Percentiles rank a stretch among this genome's conserved stretches.
Conservation (phyloP, 2,113 vertebrate genomes). For the Eidolon helvum region DNA sequence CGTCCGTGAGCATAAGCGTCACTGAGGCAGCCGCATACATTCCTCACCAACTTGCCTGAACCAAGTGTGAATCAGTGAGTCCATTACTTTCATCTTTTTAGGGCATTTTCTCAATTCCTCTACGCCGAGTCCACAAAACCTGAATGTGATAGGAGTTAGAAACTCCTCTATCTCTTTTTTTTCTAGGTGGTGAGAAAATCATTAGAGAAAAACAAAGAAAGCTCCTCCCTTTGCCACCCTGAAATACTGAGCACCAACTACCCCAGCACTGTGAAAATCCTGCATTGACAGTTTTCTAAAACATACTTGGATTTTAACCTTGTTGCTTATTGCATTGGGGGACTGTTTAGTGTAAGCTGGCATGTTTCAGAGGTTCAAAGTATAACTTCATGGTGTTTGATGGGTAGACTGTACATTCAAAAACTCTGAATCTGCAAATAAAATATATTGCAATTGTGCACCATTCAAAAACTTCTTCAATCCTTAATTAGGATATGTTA, state of each 20-base stretch:
- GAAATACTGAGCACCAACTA: background rate
- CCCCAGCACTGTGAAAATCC: background rate
- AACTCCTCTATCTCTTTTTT: background rate
- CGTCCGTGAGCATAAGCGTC: accelerated
- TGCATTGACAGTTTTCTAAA: background rate
- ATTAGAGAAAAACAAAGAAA: background rate
- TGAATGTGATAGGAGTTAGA: background rate
- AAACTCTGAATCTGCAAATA: background rate
- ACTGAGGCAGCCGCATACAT: background rate
- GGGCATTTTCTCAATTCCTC: background rate
- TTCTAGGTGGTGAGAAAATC: background rate
- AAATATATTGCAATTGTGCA: background rate
- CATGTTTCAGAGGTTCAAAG: background rate
- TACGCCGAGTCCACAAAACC: background rate
- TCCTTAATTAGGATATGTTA: background rate
- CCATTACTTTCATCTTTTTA: background rate
- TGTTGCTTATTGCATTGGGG: background rate
- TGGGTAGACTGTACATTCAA: background rate
- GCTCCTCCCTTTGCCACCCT: background rate
- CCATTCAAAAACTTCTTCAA: background rate
- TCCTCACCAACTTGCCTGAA: background rate
- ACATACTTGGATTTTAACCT: background rate
- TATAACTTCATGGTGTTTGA: background rate
- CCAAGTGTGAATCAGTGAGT: background rate
- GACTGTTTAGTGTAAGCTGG: background rate